Percentiles rank a stretch among this genome's conserved stretches.
Conservation (phyloP, 2,797 vertebrate species). For the Varecia variegata region DNA sequence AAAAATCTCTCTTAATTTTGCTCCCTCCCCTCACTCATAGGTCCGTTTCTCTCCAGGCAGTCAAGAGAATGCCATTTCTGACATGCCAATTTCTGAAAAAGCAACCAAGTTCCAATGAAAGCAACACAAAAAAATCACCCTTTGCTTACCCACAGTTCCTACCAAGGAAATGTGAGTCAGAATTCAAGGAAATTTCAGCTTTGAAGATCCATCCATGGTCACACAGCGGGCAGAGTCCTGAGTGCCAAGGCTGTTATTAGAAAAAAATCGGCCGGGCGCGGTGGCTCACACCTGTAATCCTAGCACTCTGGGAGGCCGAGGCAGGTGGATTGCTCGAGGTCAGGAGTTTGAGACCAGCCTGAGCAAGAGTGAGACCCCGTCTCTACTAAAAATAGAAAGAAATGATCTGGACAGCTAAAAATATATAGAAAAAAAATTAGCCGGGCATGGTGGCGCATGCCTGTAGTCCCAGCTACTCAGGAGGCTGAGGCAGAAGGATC, state of each 20-base stretch:
- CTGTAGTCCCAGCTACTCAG: no score
- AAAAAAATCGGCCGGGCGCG: not conserved
- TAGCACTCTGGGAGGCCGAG: no score
- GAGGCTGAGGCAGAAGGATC: no score
- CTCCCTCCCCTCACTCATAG: not conserved
- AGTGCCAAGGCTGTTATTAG: not conserved
- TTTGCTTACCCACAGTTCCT: not conserved
- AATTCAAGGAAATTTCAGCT: not conserved
- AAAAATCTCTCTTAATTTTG: not conserved
- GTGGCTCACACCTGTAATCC: no score
- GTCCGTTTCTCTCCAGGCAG: not conserved
- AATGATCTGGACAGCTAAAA: no score
- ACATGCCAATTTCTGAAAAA: not conserved
- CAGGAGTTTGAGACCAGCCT: no score
- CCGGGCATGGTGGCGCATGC: no score
- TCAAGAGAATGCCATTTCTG: not conserved
- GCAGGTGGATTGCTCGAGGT: no score
- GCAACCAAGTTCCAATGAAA: not conserved
- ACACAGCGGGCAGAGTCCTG: not conserved
- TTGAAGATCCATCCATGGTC: not conserved
- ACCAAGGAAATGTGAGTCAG: not conserved
- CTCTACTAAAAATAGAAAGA: no score
- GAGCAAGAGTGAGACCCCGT: no score
- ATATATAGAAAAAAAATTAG: no score
- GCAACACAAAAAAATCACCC: not conserved